Conservation (phyloP, 2,888 invertebrate species). For the Aporophyla lueneburgensis region DNA sequence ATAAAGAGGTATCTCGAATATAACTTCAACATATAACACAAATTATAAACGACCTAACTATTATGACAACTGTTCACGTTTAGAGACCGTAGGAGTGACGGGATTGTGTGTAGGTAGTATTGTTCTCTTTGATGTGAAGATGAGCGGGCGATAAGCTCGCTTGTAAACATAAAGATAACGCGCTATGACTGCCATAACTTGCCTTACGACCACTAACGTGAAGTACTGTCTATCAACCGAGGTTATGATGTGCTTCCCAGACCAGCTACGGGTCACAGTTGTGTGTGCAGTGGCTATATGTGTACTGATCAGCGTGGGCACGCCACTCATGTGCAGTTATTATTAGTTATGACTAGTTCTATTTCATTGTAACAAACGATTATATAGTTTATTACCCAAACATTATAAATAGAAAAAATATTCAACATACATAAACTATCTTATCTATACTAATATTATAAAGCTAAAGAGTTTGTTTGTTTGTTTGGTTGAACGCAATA, state of each 20-base stretch:
- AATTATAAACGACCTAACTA: not conserved
- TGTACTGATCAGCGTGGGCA: not conserved
- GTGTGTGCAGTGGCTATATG: not conserved
- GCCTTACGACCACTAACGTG: not conserved
- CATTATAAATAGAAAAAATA: too few relatives aligned
- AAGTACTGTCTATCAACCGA: not conserved
- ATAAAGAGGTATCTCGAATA: not conserved
- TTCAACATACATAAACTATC: too few relatives aligned
- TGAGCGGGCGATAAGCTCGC: slow-evolving; percentile 7
- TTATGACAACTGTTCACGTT: not conserved
- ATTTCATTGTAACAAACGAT: too few relatives aligned
- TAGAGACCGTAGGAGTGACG: not conserved
- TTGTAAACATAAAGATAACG: slow-evolving; percentile 40
- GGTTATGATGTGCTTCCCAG: not conserved
- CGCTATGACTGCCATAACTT: not conserved
- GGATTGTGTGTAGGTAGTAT: not conserved
- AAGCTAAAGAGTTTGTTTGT: too few relatives aligned
- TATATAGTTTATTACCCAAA: too few relatives aligned
- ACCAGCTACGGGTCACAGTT: not conserved
- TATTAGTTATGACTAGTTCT: too few relatives aligned
- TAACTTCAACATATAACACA: not conserved
- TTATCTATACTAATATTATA: too few relatives aligned
- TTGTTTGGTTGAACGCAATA: too few relatives aligned
- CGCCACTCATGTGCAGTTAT: not conserved
- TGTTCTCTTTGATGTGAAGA: slow-evolving; percentile 13